phyloP scores from a whole-genome alignment of 2,888 invertebrate genomes.

The Linnaemya vulpina region DNA sequence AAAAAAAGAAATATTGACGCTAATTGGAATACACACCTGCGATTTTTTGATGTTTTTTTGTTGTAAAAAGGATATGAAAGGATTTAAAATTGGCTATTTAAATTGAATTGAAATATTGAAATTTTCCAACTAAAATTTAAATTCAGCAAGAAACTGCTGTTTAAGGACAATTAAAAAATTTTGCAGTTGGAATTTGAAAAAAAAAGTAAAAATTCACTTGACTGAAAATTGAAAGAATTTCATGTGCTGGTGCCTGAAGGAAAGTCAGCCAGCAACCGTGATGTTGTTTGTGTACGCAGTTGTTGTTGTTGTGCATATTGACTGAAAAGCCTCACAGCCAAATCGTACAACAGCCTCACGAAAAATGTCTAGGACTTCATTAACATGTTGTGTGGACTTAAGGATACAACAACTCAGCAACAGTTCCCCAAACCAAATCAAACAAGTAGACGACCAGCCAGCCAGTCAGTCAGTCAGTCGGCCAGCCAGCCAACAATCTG shows the following conservation, averaged over 20 bases:
- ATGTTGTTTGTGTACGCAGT: neutral
- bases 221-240: neutral
- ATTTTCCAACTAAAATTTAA: neutral
- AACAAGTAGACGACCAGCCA: neutral
- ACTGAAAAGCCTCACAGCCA: slow-evolving; percentile 5
- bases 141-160: neutral
- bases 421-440: neutral
- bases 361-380: slow-evolving; percentile 41
- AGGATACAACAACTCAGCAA: slow-evolving; percentile 9
- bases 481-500: neutral
- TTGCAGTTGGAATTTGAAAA: neutral
- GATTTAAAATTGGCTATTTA: neutral
- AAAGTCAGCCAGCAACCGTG: neutral
- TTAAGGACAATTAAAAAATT: neutral
- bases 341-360: neutral
- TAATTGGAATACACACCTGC: neutral
- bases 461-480: too few species aligned
- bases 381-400: slow-evolving; percentile 40
- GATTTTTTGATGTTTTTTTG: neutral
- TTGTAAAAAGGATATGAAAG: neutral
- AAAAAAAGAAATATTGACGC: neutral
- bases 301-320: neutral
- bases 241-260: neutral
- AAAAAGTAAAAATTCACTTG: neutral
- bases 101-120: neutral